Conservation (phyloP, 2,888 invertebrate species). For the Panopea generosa region DNA sequence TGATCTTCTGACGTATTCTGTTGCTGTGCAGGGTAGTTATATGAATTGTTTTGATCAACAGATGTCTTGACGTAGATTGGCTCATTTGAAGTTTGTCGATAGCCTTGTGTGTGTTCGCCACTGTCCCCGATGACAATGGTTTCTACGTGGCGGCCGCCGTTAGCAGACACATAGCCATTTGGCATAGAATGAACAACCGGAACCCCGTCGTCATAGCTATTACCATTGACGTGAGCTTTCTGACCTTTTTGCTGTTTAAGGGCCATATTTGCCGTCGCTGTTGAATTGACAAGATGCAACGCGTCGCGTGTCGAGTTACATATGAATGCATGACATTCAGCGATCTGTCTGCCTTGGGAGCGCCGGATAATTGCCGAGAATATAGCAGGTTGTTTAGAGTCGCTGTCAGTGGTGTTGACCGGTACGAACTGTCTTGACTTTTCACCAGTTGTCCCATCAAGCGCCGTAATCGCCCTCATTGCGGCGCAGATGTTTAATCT, state of each 20-base stretch:
- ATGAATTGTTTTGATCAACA: too few species aligned
- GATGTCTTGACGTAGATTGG: too few species aligned
- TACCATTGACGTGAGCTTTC: slow-evolving; percentile 1
- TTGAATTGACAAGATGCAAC: slow-evolving; percentile 96
- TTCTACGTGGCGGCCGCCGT: too few species aligned
- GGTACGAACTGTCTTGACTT: slow-evolving; percentile 76
- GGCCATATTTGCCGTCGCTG: slow-evolving; percentile 65
- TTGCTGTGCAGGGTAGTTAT: too few species aligned
- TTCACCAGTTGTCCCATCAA: slow-evolving; percentile 66
- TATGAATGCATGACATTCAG: slow-evolving; percentile 83
- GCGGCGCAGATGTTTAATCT: slow-evolving; percentile 82
- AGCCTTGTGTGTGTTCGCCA: too few species aligned
- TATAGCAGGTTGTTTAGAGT: slow-evolving; percentile 79
- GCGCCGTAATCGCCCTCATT: slow-evolving; percentile 74
- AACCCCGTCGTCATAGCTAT: slow-evolving; percentile 35
- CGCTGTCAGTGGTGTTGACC: slow-evolving; percentile 72
- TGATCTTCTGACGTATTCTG: slow-evolving; percentile 2
- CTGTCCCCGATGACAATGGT: too few species aligned
- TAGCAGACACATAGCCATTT: too few species aligned
- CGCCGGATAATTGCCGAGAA: slow-evolving; percentile 82
- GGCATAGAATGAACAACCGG: slow-evolving; percentile 22
- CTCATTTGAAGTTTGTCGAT: too few species aligned
- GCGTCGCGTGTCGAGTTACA: slow-evolving; percentile 94
- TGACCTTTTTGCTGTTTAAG: slow-evolving; percentile 28
- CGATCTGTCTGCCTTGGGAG: slow-evolving; percentile 79